Evolutionary conservation across 2,888 invertebrate genomes (phyloP), one percentile per base, ranked within the genome.

Genomic region (Keiferia lycopersicella): DNA sequence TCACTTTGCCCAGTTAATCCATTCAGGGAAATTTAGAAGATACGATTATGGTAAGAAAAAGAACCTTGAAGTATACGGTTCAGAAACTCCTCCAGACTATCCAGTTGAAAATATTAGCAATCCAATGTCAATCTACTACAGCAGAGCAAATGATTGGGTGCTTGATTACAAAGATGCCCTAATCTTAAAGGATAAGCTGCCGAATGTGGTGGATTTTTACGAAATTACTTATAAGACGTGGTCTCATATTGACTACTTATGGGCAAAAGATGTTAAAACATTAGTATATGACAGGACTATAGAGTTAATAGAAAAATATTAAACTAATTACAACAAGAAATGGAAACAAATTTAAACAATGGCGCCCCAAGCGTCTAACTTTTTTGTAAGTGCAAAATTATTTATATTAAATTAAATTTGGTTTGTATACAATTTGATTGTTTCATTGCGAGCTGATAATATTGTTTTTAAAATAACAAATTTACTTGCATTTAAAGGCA

Each of bases 121-220:
- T 0, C 90, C 91, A 0, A 78, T 91, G 8, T 80, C 83, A 6
- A 67, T 92, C 51, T 81, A 88, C 61, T 87, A 86, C 68, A 84
- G 86, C 39, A 82, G 85, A 39, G 82, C 83, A 2, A 93, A 93
- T 18, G 96, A 96, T 78, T 94, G 94, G 93, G 77, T 96, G 16
- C 93, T 95, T 0, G 85, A 92, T 62, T 87, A 92, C 4, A 78
- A 80, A 69, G 94, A 95, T 65, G 94, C 94, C 0, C 79, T 92
- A 45, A 80, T 84, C 18, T 76, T 95, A 26, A 87, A 91, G 39
- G 78, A 81, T 12, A 81, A 86, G 64, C 76, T 96, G 53, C 85
- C 87, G 7, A 94, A 93, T 72, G 87, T 91, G 1, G 79, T 93
- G 7, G 93, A 93, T 62, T 91, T 91, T 67, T 90, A 93, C 75